These are phyloP conservation scores for Varanus komodoensis DNA, from an alignment of 2,113 vertebrate species.

Conservation along the genomic window DNA sequence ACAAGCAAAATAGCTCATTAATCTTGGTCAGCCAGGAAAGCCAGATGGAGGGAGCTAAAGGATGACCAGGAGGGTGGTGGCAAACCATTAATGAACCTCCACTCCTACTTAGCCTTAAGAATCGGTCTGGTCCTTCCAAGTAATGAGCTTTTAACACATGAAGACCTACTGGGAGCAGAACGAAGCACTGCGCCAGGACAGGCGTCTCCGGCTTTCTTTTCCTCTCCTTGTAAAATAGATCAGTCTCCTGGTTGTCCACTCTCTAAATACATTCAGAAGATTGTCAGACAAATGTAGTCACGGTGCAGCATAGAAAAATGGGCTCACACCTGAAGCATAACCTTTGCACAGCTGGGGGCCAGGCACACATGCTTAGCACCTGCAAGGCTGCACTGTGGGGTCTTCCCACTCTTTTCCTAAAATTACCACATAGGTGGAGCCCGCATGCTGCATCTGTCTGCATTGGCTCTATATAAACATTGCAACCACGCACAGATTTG, in stretches of 20 bases:
- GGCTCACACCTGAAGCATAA: too few species aligned
- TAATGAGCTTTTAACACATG: constrained; percentile 1
- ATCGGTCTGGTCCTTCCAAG: background rate
- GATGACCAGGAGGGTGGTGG: constrained; percentile 10
- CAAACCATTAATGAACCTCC: background rate
- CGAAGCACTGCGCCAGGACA: background rate
- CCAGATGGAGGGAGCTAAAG: constrained; percentile 4
- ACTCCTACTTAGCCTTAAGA: background rate
- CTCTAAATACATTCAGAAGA: background rate
- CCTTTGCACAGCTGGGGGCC: background rate
- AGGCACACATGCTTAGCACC: background rate
- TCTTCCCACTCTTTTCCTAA: background rate
- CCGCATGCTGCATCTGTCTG: background rate
- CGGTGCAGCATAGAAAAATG: too few species aligned
- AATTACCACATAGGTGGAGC: background rate
- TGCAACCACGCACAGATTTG: background rate
- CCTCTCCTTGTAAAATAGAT: background rate
- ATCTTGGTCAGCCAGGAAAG: background rate
- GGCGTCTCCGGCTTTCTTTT: background rate
- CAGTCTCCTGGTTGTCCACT: background rate
- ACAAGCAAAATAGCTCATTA: background rate
- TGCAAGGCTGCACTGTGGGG: background rate
- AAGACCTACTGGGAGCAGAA: background rate
- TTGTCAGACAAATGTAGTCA: background rate
- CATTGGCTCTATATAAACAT: background rate